Evolutionary conservation across 2,113 vertebrate species (phyloP), one percentile per base, ranked within the genome.

Genomic region (Dunckerocampus dactyliophorus): DNA sequence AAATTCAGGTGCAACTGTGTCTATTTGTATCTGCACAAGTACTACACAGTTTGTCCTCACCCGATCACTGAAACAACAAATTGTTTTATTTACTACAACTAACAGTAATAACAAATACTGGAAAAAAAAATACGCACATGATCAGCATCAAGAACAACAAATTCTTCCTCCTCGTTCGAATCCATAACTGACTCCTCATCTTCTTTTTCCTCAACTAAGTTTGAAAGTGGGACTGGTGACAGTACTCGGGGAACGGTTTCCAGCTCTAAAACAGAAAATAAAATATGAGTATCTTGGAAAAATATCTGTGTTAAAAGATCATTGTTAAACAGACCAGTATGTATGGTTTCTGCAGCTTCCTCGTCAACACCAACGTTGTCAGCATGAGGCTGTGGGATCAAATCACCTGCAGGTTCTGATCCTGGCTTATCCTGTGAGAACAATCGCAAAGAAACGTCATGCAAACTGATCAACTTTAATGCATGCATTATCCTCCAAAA

Each of bases 101-200:
- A 52, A 53, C 28, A 54, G n/a, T 14, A 6, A 5, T 43, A 49
- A 49, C 47, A 51, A 58, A 21, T n/a, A 28, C 6, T n/a, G 63
- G 51, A 56, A 15, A 19, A 52, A 11, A 58, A 55, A 52, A 11
- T 65, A 73, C 94, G 90, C 72, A 98, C 96, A 1, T 98, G 94
- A 52, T 94, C 88, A 22, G 94, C 91, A 63, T 95, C 92, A 62
- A 99, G 76, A 73, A 97, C 72, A 17, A 95, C 21, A 24, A 95
- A 79, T 5, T 55, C 53, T 4, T 92, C 89, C 12, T 84, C 42
- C 15, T 79, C 82, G 0, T 76, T 58, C 0, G 72, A 77, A 0
- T 78, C 83, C 17, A 37, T 47, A 48, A 53, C 59, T 4, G 49
- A 45, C 37, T 59, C 21, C 3, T 4, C 3, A 0, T 69, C 66